Conservation (phyloP, 2,113 vertebrate genomes). For the Oreotrochilus melanogaster region DNA sequence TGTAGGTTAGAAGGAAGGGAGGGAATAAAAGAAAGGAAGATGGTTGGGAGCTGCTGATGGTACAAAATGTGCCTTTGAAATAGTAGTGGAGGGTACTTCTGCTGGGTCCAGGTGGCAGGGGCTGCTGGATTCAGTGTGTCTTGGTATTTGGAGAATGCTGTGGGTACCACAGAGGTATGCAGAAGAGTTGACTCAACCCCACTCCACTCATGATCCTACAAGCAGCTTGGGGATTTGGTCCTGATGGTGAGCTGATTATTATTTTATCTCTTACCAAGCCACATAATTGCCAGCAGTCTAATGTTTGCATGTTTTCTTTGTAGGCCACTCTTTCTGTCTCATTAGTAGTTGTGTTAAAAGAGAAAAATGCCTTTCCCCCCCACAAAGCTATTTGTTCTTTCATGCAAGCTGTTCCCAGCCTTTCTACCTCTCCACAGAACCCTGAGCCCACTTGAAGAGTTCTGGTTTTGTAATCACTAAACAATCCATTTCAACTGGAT, state of each 20-base stretch:
- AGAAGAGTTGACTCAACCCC: conserved; percentile 20
- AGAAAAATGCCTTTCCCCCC: background rate
- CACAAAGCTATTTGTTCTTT: background rate
- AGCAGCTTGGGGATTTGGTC: conserved; percentile 18
- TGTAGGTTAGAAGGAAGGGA: background rate
- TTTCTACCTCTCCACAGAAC: background rate
- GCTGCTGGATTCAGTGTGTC: background rate
- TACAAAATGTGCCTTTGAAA: accelerated
- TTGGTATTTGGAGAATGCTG: background rate
- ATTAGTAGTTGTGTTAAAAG: background rate
- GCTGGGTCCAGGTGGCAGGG: background rate
- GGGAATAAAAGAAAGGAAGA: background rate
- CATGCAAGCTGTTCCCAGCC: background rate
- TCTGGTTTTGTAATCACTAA: background rate
- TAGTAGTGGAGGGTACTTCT: accelerated
- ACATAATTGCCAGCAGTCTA: background rate
- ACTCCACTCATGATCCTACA: background rate
- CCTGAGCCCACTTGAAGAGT: background rate
- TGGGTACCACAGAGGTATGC: background rate
- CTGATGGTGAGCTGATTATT: conserved; percentile 40
- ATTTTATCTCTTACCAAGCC: conserved; percentile 51
- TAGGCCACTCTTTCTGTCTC: background rate
- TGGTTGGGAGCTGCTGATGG: accelerated
- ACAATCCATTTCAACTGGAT: conserved; percentile 4
- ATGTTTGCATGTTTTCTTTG: background rate